Conservation (phyloP, 1,140 invertebrate genomes). For the Polyergus mexicanus region DNA sequence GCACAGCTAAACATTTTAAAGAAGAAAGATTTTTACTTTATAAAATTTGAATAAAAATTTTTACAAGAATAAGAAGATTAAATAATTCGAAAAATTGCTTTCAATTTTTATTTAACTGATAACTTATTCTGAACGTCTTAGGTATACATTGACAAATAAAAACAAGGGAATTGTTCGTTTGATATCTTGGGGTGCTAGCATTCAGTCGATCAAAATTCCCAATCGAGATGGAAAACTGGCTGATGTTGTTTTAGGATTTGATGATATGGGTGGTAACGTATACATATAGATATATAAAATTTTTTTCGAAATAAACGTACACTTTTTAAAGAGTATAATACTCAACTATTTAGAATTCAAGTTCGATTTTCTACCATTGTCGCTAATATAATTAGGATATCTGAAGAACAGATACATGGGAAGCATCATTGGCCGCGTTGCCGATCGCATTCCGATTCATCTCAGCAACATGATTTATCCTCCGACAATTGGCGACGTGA, state of each 20-base stretch:
- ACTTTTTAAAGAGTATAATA: background rate
- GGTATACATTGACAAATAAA: slow-evolving; percentile 85
- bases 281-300: slow-evolving; percentile 3
- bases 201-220: slow-evolving; percentile 88
- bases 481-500: slow-evolving; percentile 32
- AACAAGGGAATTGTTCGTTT: slow-evolving; percentile 85
- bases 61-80: background rate
- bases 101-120: background rate
- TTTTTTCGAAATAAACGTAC: background rate
- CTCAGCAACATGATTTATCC: slow-evolving; percentile 24
- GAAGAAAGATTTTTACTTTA: background rate
- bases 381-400: slow-evolving; percentile 82
- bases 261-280: slow-evolving; percentile 86
- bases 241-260: slow-evolving; percentile 89
- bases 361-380: slow-evolving; percentile 1
- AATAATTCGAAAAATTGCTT: background rate
- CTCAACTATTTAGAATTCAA: background rate
- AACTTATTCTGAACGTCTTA: slow-evolving; percentile 47
- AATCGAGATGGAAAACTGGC: slow-evolving; percentile 87
- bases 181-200: slow-evolving; percentile 89
- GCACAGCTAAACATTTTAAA: background rate
- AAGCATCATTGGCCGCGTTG: slow-evolving; percentile 89
- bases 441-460: slow-evolving; percentile 87
- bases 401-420: slow-evolving; percentile 89
- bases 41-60: background rate